Conservation (phyloP, 2,888 invertebrate genomes). For the Stenodera caucasica region DNA sequence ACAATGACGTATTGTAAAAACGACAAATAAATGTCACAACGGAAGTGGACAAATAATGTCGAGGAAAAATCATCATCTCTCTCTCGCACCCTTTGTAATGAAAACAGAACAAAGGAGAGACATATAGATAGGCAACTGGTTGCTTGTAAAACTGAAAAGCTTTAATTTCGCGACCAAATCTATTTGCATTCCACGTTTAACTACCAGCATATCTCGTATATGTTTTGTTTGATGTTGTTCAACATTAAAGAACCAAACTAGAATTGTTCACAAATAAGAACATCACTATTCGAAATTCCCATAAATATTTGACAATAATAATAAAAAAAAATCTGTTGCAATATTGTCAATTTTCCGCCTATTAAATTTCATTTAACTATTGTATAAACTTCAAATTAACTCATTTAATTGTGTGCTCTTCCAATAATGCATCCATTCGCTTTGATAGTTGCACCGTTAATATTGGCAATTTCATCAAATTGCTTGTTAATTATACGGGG, state of each 20-base stretch:
- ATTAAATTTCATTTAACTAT: neutral
- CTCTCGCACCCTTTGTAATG: slow-evolving; percentile 12
- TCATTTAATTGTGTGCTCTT: neutral
- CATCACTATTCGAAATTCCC: too few relatives aligned
- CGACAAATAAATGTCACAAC: slow-evolving; percentile 23
- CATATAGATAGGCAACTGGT: slow-evolving; percentile 7
- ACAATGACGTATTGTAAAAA: neutral
- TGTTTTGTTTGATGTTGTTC: slow-evolving; percentile 26
- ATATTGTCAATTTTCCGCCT: neutral
- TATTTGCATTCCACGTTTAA: slow-evolving; percentile 26
- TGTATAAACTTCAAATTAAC: neutral
- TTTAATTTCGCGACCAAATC: slow-evolving; percentile 10
- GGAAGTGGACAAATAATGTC: slow-evolving; percentile 8
- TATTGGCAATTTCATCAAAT: slow-evolving; percentile 17
- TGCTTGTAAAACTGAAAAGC: slow-evolving; percentile 8
- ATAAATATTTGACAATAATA: too few relatives aligned
- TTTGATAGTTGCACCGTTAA: slow-evolving; percentile 17
- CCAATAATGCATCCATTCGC: slow-evolving; percentile 10
- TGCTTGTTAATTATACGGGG: slow-evolving; percentile 19
- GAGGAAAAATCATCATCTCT: slow-evolving; percentile 11
- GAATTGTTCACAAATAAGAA: slow-evolving; percentile 25
- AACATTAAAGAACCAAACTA: slow-evolving; percentile 27
- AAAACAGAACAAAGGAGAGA: neutral
- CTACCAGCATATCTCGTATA: slow-evolving; percentile 26
- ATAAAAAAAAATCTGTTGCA: too few relatives aligned